These are phyloP conservation scores for Salvelinus namaycush DNA, from an alignment of 2,113 vertebrate genomes.

Conservation along the genomic window DNA sequence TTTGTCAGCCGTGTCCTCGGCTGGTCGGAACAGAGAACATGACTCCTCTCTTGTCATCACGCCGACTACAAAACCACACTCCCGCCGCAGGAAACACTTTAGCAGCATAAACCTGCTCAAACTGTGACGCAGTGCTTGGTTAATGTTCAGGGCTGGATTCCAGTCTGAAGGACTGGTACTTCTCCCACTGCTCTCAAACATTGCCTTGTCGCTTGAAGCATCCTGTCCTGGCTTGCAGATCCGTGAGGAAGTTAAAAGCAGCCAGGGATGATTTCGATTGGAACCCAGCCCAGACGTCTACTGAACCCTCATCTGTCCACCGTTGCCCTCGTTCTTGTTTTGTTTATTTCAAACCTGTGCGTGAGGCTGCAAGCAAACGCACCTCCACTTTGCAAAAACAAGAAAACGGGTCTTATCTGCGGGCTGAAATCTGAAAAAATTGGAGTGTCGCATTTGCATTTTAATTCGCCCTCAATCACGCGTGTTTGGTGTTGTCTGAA, in stretches of 20 bases:
- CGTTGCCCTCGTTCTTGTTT: conserved; percentile 40
- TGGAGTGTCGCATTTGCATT: conserved; percentile 73
- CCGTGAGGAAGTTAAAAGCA: background rate
- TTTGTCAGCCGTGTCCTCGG: too few relatives aligned
- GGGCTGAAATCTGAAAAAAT: conserved; percentile 61
- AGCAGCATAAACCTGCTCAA: too few relatives aligned
- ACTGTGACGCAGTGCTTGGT: too few relatives aligned
- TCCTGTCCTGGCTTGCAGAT: background rate
- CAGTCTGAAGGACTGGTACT: too few relatives aligned
- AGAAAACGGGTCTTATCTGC: conserved; percentile 57
- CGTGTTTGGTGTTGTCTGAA: conserved; percentile 56
- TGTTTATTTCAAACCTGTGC: conserved; percentile 50
- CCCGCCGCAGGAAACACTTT: too few relatives aligned
- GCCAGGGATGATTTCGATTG: conserved; percentile 36
- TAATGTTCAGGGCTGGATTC: too few relatives aligned
- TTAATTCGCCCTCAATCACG: conserved; percentile 75
- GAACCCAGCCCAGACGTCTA: conserved; percentile 51
- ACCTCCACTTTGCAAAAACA: conserved; percentile 14
- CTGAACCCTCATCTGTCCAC: conserved; percentile 61
- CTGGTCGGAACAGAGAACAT: too few relatives aligned
- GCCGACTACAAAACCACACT: too few relatives aligned
- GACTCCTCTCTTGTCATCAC: too few relatives aligned
- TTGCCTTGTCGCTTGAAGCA: background rate
- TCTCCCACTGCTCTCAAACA: too few relatives aligned
- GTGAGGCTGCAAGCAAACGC: background rate